These are phyloP conservation scores for Eumacrocentrus americanus DNA, from an alignment of 2,888 invertebrate species.

Conservation along the genomic window DNA sequence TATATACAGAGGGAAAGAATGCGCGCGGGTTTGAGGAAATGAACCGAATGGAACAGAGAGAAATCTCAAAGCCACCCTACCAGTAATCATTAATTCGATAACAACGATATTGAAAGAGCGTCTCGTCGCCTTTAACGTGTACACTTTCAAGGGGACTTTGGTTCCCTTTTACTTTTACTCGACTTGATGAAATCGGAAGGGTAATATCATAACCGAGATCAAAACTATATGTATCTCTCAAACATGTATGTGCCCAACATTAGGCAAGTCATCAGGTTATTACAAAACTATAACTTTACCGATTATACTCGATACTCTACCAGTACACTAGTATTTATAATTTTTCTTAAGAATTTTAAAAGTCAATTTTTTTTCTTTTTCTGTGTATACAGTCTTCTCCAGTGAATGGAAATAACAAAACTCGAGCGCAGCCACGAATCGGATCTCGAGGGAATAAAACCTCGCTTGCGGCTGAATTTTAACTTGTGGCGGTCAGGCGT, in stretches of 20 bases:
- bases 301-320: too few species aligned
- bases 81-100: constrained; percentile 50
- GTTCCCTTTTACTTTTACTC: constrained; percentile 18
- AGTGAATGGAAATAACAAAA: constrained; percentile 6
- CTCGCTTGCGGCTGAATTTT: constrained; percentile 27
- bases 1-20: constrained; percentile 17
- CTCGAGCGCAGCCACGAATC: constrained; percentile 14
- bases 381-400: constrained; percentile 9
- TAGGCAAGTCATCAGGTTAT: too few species aligned
- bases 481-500: constrained; percentile 27
- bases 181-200: constrained; percentile 28
- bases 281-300: too few species aligned
- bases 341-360: too few species aligned
- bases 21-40: background rate
- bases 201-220: too few species aligned
- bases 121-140: constrained; percentile 27
- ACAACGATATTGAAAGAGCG: constrained; percentile 39
- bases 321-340: too few species aligned
- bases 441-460: constrained; percentile 30
- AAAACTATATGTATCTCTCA: too few species aligned
- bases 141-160: constrained; percentile 15
- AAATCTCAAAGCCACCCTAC: constrained; percentile 42
- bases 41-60: constrained; percentile 25
- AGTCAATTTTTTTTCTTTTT: background rate
- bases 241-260: too few species aligned